Evolutionary conservation across 2,113 vertebrate genomes (phyloP), one percentile per base, ranked within the genome.

Genomic region (Manacus vitellinus): DNA sequence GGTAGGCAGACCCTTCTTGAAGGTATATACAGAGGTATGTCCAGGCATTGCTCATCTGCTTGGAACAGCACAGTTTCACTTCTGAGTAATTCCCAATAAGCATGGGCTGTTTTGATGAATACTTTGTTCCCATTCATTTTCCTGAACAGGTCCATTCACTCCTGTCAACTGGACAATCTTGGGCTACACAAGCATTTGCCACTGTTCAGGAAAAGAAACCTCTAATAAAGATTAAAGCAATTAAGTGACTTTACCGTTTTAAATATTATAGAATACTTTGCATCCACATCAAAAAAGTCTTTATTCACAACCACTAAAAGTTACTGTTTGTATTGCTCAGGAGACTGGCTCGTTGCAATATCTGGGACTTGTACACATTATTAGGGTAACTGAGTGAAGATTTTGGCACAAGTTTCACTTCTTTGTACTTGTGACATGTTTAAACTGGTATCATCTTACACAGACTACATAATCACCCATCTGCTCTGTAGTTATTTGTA

Each of bases 131-230:
- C 75, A n/a, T 89, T 95, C 2, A 89, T 70, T 44, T 49, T 86
- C 62, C 92, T 59, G 49, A 97, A 91, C 31, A 94, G 55, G 39
- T 86, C 82, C 62, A 80, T 95, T 65, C 62, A 31, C 59, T 88
- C 74, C 23, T 92, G 91, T 2, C 84, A 90, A n/a, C 71, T 78
- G 8, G 83, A 87, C 59, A 96, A 27, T 71, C 63, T 79, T 20
- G 92, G 95, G 70, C 94, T 47, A 20, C 90, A 95, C 39, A 97
- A 71, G 55, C 82, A 62, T 82, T 95, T 39, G 37, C 91, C 78
- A 28, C 87, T 95, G 43, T 19, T 73, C 68, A 66, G 55, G 55
- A 59, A 37, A 81, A 66, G 15, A 9, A 80, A 39, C 37, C 28
- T 41, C 17, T 6, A 85, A 35, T 58, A 75, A 70, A 66, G 27